Conservation (phyloP, 2,888 invertebrate species). For the Hirtodrosophila trivittata region DNA sequence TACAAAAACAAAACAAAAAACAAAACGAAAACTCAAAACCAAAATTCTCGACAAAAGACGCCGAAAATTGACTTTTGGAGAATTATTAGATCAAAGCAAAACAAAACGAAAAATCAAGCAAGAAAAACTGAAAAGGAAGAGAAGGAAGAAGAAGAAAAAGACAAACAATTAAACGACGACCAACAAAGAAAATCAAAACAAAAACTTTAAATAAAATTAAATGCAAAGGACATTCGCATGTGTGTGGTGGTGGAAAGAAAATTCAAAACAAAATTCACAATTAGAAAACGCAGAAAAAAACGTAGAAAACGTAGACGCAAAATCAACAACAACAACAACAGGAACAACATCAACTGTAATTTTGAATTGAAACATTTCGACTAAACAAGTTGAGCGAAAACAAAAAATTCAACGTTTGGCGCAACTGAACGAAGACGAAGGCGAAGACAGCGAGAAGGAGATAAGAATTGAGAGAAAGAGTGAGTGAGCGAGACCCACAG, state of each 20-base stretch:
- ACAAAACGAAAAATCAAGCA: slow-evolving; percentile 37
- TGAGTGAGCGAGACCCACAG: slow-evolving; percentile 17
- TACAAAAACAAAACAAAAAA: slow-evolving; percentile 34
- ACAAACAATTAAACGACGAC: too few species aligned
- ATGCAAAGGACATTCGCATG: slow-evolving; percentile 83
- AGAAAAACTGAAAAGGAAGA: slow-evolving; percentile 34
- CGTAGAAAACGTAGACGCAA: slow-evolving; percentile 82
- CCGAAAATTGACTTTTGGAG: slow-evolving; percentile 63
- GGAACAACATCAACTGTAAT: slow-evolving; percentile 49
- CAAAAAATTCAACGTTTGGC: slow-evolving; percentile 82
- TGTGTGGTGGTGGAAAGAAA: slow-evolving; percentile 83
- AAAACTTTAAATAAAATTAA: slow-evolving; percentile 78
- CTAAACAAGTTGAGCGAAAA: slow-evolving; percentile 72
- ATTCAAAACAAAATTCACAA: slow-evolving; percentile 83
- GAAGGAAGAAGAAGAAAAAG: slow-evolving; percentile 26
- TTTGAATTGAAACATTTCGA: slow-evolving; percentile 72
- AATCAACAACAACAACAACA: slow-evolving; percentile 58
- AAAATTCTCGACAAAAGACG: slow-evolving; percentile 54
- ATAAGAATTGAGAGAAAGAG: slow-evolving; percentile 13
- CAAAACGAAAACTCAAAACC: slow-evolving; percentile 45
- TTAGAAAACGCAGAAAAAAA: slow-evolving; percentile 83
- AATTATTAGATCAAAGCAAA: slow-evolving; percentile 51
- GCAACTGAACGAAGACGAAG: slow-evolving; percentile 58
- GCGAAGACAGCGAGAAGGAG: slow-evolving; percentile 16
- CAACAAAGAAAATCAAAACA: slow-evolving; percentile 51